Evolutionary conservation across 2,113 vertebrate genomes (phyloP).

Genomic region (Dicaeum eximium): DNA sequence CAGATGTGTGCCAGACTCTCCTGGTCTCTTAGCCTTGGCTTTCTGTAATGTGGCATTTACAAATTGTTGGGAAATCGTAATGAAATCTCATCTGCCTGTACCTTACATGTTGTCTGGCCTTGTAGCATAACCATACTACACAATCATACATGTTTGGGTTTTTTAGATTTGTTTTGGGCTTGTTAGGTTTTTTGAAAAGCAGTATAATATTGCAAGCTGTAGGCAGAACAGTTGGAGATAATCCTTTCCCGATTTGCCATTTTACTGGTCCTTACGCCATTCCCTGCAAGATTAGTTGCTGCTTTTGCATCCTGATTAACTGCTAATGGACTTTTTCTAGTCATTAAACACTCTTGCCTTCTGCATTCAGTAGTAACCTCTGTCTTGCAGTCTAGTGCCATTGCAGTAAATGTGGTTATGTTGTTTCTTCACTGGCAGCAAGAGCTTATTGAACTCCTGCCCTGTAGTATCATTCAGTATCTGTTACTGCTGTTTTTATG

Average conservation of each 20-base stretch:
- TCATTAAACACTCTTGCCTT: background rate
- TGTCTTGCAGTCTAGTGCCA: background rate
- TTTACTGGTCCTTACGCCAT: background rate
- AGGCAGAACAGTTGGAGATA: background rate
- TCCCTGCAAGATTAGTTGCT: background rate
- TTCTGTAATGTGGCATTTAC: background rate
- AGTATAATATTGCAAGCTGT: background rate
- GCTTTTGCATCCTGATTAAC: background rate
- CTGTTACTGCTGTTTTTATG: background rate
- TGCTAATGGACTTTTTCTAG: background rate
- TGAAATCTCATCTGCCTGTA: background rate
- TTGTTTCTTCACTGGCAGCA: background rate
- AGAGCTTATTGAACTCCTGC: background rate
- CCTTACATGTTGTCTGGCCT: background rate
- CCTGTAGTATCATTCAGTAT: background rate
- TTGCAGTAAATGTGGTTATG: background rate
- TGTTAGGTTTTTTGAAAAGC: background rate
- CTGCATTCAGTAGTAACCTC: background rate
- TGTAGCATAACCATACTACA: background rate
- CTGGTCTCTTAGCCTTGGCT: background rate
- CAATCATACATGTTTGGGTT: rapidly evolving
- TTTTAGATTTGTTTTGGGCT: background rate
- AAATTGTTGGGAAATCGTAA: background rate
- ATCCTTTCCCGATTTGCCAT: background rate
- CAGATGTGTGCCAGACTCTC: background rate